Evolutionary conservation across 2,113 vertebrate genomes (phyloP).

Genomic region (Gallinago media): DNA sequence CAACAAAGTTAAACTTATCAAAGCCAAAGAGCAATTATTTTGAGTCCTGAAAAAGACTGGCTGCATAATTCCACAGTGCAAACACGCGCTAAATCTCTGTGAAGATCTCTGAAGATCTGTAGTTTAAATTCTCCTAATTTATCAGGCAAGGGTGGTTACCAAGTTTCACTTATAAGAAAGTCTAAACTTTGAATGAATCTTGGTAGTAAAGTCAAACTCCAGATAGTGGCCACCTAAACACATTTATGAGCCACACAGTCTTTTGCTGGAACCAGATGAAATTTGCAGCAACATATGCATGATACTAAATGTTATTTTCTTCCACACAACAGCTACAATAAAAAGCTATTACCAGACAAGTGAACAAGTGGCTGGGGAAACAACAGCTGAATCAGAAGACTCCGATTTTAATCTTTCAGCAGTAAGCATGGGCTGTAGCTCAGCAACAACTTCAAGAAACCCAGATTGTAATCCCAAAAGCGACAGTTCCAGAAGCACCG

Average conservation of each 20-base stretch:
- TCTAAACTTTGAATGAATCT: accelerated
- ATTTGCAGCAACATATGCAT: not conserved
- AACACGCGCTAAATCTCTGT: not conserved
- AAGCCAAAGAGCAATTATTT: not conserved
- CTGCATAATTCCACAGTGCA: not conserved
- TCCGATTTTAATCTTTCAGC: not conserved
- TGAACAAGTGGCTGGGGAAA: not conserved
- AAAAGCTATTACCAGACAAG: not conserved
- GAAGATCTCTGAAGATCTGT: not conserved
- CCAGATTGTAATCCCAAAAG: not conserved
- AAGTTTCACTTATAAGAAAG: not conserved
- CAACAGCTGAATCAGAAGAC: not conserved
- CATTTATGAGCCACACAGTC: not conserved
- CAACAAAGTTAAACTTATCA: not conserved
- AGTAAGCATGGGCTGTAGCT: not conserved
- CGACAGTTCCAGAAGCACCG: not conserved
- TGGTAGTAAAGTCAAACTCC: not conserved
- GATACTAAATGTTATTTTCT: not conserved
- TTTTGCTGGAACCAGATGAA: not conserved
- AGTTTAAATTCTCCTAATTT: not conserved
- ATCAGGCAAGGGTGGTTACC: not conserved
- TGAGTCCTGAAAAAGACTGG: not conserved
- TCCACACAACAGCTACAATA: not conserved
- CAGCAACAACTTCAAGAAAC: not conserved
- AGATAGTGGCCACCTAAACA: not conserved